These are phyloP conservation scores for Pseudomyrmex flavicornis DNA, from an alignment of 1,140 invertebrate genomes.

Conservation along the genomic window DNA sequence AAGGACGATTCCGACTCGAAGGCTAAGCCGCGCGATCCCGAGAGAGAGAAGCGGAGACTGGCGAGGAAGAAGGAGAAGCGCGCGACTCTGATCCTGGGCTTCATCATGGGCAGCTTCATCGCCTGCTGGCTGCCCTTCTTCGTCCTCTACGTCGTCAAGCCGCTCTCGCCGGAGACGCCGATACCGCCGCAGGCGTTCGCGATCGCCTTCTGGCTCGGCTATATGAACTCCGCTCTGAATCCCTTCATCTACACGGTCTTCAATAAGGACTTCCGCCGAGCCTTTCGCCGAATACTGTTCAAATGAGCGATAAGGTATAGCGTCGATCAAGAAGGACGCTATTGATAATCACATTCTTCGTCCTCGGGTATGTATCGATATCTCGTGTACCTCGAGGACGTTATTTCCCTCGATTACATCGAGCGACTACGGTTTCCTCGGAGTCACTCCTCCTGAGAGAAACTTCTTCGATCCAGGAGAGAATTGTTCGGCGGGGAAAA, in stretches of 20 bases:
- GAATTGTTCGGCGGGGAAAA: slow-evolving; percentile 11
- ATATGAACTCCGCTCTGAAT: slow-evolving; percentile 99
- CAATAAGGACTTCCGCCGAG: slow-evolving; percentile 98
- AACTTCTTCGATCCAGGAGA: slow-evolving; percentile 18
- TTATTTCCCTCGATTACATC: slow-evolving; percentile 10
- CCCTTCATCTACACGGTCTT: slow-evolving; percentile 99
- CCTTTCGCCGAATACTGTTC: slow-evolving; percentile 97
- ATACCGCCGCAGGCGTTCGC: slow-evolving; percentile 95
- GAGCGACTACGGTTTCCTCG: slow-evolving; percentile 2
- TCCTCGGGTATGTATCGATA: slow-evolving; percentile 14
- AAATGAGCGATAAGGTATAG: slow-evolving; percentile 88
- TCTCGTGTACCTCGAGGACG: slow-evolving; percentile 26
- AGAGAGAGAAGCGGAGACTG: slow-evolving; percentile 96
- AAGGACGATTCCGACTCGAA: slow-evolving; percentile 86
- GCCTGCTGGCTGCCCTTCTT: slow-evolving; percentile 99
- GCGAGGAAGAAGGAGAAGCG: slow-evolving; percentile 98
- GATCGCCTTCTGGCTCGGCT: slow-evolving; percentile 99
- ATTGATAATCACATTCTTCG: slow-evolving; percentile 51
- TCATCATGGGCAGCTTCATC: slow-evolving; percentile 99
- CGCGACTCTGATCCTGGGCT: slow-evolving; percentile 97
- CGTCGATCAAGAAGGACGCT: slow-evolving; percentile 42
- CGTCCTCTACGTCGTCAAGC: slow-evolving; percentile 95
- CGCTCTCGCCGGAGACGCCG: slow-evolving; percentile 90
- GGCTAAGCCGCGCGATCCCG: slow-evolving; percentile 93
- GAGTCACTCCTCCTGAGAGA: background rate